phyloP scores from a whole-genome alignment of 1,140 invertebrate genomes.

The Tetramorium parvispinum region DNA sequence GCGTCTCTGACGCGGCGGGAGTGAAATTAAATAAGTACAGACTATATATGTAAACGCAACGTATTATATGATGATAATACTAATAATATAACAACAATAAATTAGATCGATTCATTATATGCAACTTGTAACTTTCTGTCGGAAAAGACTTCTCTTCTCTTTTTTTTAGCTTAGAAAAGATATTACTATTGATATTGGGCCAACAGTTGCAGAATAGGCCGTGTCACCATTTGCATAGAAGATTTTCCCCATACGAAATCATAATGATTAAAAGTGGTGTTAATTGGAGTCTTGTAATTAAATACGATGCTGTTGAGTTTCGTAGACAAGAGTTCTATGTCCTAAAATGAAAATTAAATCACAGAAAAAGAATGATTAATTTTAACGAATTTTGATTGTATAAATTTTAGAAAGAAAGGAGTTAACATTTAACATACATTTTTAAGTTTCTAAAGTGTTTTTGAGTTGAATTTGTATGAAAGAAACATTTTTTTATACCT shows the following conservation, averaged over 20 bases:
- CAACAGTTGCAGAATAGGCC: constrained; percentile 77
- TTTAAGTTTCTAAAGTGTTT: neutral
- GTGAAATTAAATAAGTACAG: constrained; percentile 22
- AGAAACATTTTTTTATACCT: constrained; percentile 74
- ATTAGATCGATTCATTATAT: constrained; percentile 43
- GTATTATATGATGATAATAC: constrained; percentile 41
- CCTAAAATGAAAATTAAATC: constrained; percentile 74
- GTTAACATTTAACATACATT: neutral
- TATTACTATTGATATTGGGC: constrained; percentile 75
- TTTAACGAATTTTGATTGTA: constrained; percentile 28
- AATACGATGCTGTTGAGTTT: constrained; percentile 80
- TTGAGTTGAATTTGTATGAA: constrained; percentile 3
- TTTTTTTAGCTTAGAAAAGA: neutral
- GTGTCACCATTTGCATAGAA: constrained; percentile 76
- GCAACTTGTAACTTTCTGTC: neutral
- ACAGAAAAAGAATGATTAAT: neutral
- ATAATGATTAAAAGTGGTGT: constrained; percentile 84
- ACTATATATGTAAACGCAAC: constrained; percentile 48
- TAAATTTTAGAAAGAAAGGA: neutral
- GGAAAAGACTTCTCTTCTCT: neutral
- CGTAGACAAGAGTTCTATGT: constrained; percentile 78
- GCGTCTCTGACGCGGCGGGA: neutral
- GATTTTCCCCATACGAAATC: constrained; percentile 85
- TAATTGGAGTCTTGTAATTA: constrained; percentile 75
- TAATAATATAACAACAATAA: constrained; percentile 57